Conservation (phyloP, 2,888 invertebrate species). For the Pammene aurita region DNA sequence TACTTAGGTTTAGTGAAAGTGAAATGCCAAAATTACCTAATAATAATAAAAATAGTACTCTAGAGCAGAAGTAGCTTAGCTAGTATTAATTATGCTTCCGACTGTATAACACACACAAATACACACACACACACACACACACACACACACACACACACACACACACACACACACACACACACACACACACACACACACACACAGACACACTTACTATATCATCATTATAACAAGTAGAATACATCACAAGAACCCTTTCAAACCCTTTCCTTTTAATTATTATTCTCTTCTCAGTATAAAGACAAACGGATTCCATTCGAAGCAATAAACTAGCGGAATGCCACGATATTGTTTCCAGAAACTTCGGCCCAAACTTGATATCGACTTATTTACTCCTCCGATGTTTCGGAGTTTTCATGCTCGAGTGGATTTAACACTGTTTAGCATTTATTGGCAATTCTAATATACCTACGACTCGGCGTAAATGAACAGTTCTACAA, state of each 20-base stretch:
- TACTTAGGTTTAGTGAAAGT: too few species aligned
- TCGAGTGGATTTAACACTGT: not conserved
- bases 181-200: too few species aligned
- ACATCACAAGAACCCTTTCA: not conserved
- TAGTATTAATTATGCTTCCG: too few species aligned
- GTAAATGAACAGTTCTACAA: too few species aligned
- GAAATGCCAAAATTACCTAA: too few species aligned
- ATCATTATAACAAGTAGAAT: not conserved
- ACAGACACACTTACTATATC: too few species aligned
- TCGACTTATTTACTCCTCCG: not conserved
- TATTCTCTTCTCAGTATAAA: not conserved
- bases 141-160: too few species aligned
- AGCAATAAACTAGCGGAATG: not conserved
- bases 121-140: too few species aligned
- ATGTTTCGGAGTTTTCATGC: not conserved
- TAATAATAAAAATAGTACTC: too few species aligned
- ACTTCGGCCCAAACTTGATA: not conserved
- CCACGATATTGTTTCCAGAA: slow-evolving; percentile 2
- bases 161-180: too few species aligned
- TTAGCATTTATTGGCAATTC: not conserved
- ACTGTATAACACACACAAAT: too few species aligned
- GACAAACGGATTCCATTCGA: not conserved
- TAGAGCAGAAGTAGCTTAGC: too few species aligned
- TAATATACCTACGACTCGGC: not conserved
- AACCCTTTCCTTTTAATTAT: not conserved